Evolutionary conservation across 2,113 vertebrate species (phyloP), one percentile per base, ranked within the genome.

Genomic region (Fukomys damarensis): DNA sequence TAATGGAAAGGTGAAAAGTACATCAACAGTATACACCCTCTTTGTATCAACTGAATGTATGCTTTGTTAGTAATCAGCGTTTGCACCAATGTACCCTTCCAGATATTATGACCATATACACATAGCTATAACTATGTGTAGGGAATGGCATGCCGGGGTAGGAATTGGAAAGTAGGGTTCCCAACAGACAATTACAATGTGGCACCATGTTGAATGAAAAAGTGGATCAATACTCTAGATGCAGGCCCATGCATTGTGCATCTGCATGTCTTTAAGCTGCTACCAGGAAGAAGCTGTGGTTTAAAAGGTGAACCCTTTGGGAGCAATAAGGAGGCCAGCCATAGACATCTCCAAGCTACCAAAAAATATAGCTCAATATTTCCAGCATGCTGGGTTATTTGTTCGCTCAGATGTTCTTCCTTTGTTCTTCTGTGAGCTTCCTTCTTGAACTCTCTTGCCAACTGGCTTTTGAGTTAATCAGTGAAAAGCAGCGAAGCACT

Each of bases 361-460:
- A 58, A 26, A 91, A 74, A 68, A 43, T 20, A 14, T 11, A 95
- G 76, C 56, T 17, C 35, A 79, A 32, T 52, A 81, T 49, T 92
- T 66, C 61, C 22, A 38, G 14, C 24, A 83, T 59, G 8, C 52
- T 65, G 35, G 41, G 54, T 68, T 46, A 74, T 87, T 92, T 68
- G 13, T 49, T 96, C 77, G 59, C 46, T 74, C 35, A 91, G 70
- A 81, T 85, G 70, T 85, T 58, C 11, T 87, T 89, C 88, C 52
- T 38, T 52, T 85, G 43, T 46, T 26, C 43, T 84, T 93, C 20
- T 58, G 56, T 52, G 93, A 94, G 77, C 38, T 86, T 70, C 28
- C 65, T 94, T 91, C 86, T 68, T 63, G 32, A 74, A 59, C 19
- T 91, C 13, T 63, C 82, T 72, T 92, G 59, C 72, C 56, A 77